Evolutionary conservation across 35 echinoderm and acorn worm genomes (phyloP).

Genomic region (Stichopus chloronotus): DNA sequence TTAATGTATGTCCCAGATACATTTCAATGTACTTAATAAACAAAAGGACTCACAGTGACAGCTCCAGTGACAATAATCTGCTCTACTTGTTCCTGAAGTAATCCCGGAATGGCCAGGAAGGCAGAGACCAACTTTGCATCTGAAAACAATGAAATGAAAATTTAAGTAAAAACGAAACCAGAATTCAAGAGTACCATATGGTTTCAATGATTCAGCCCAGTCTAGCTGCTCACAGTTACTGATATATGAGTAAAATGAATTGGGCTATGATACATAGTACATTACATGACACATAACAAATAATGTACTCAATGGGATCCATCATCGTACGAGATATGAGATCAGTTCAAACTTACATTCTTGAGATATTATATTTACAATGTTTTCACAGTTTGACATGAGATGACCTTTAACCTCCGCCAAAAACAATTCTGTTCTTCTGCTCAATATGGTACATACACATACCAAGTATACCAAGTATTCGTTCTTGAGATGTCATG

Average conservation of each 20-base stretch:
- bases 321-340: no score
- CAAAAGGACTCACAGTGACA: not conserved
- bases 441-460: no score
- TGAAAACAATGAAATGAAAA: not conserved
- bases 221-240: not conserved
- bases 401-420: no score
- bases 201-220: not conserved
- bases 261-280: not conserved
- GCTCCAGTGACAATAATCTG: not conserved
- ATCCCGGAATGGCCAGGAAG: conserved; percentile 21
- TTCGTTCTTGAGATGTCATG: no score
- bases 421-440: no score
- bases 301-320: no score
- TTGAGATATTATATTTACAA: no score
- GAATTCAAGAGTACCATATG: not conserved
- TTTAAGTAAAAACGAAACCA: not conserved
- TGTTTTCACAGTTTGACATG: no score
- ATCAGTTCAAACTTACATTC: no score
- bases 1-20: not conserved
- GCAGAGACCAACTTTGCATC: not conserved
- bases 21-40: not conserved
- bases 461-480: no score
- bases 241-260: not conserved
- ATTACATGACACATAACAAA: no score
- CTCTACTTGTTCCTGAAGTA: not conserved